Percentiles rank a stretch among this genome's conserved stretches.
These are phyloP conservation scores for Coluber constrictor DNA, from an alignment of 2,797 vertebrate species.

Conservation along the genomic window DNA sequence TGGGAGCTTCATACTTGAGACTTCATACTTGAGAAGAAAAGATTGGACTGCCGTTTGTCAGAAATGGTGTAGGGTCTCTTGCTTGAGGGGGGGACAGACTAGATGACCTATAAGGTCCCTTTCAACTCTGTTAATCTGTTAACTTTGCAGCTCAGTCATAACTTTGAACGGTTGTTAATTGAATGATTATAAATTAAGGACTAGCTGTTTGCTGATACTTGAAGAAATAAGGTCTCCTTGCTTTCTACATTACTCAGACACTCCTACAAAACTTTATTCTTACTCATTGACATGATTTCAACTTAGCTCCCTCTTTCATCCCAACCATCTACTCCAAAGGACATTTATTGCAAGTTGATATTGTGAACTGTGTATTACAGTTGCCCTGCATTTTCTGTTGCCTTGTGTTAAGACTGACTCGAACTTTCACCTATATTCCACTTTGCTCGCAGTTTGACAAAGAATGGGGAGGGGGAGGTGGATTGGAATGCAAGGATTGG, in stretches of 20 bases:
- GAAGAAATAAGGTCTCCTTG: conserved; percentile 22
- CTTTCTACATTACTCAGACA: not conserved
- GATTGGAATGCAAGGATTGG: too few species aligned
- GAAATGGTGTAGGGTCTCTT: too few species aligned
- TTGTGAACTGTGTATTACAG: not conserved
- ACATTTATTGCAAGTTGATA: not conserved
- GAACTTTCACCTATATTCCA: too few species aligned
- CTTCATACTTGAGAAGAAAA: too few species aligned
- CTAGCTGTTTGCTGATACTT: conserved; percentile 7
- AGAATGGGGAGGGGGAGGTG: too few species aligned
- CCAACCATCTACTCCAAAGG: not conserved
- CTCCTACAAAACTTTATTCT: not conserved
- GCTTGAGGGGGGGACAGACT: too few species aligned
- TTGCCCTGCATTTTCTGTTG: not conserved
- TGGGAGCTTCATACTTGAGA: too few species aligned
- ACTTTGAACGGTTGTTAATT: not conserved
- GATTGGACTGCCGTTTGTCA: too few species aligned
- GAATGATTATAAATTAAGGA: not conserved
- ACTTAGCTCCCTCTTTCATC: not conserved
- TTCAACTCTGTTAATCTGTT: too few species aligned
- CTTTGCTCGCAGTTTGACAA: too few species aligned
- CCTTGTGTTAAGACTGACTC: not conserved
- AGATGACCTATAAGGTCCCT: too few species aligned
- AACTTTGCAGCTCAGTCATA: not conserved
- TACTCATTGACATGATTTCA: not conserved